phyloP scores from a whole-genome alignment of 1,140 invertebrate genomes.

The Drosophila punjabiensis region DNA sequence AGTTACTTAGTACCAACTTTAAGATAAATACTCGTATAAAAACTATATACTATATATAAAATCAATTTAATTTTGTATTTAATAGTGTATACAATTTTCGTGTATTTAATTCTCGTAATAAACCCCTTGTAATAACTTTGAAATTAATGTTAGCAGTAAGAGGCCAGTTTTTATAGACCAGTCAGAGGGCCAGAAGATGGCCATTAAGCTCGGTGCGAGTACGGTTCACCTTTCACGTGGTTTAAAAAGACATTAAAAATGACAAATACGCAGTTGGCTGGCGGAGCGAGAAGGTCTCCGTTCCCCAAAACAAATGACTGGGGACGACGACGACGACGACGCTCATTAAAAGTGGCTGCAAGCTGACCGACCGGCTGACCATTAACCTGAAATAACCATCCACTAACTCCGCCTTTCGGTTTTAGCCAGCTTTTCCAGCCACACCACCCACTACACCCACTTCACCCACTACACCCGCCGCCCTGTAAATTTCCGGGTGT shows the following conservation, averaged over 20 bases:
- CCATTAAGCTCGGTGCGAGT: slow-evolving; percentile 27
- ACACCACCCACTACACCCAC: not conserved
- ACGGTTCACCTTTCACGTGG: slow-evolving; percentile 53
- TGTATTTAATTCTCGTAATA: too few relatives aligned
- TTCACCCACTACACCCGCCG: not conserved
- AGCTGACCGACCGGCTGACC: slow-evolving; percentile 52
- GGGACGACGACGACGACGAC: slow-evolving; percentile 42
- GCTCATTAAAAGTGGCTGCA: slow-evolving; percentile 69
- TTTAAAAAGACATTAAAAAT: slow-evolving; percentile 78
- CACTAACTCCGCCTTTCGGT: slow-evolving; percentile 12
- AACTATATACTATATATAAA: not conserved
- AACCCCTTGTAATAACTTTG: not conserved
- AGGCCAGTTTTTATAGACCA: slow-evolving; percentile 13
- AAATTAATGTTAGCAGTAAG: not conserved
- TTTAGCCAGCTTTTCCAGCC: slow-evolving; percentile 2
- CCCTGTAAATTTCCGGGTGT: slow-evolving; percentile 59
- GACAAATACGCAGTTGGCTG: slow-evolving; percentile 50
- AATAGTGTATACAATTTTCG: not conserved
- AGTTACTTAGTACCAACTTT: too few relatives aligned
- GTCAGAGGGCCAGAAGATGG: not conserved
- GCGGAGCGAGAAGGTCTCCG: slow-evolving; percentile 21
- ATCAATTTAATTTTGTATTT: not conserved
- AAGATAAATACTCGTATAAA: too few relatives aligned
- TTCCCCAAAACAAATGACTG: slow-evolving; percentile 53
- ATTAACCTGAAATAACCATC: slow-evolving; percentile 42